Conservation (phyloP, 1,140 invertebrate genomes). For the Drosophila eugracilis region DNA sequence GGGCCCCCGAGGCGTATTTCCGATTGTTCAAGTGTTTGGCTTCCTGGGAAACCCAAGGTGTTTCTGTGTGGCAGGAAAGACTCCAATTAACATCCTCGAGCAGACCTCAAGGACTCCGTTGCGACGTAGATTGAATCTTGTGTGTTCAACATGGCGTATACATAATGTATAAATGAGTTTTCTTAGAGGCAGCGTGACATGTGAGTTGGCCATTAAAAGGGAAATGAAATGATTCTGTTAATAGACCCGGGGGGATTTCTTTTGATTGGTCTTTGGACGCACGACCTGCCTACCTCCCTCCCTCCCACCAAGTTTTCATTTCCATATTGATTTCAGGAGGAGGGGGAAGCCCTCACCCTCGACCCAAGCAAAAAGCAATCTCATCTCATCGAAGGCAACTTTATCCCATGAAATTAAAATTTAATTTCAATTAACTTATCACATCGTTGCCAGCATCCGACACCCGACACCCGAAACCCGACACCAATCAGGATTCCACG, state of each 20-base stretch:
- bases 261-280: slow-evolving; percentile 47
- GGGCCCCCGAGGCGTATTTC: background rate
- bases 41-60: slow-evolving; percentile 7
- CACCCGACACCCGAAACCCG: slow-evolving; percentile 43
- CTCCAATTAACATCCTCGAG: slow-evolving; percentile 18
- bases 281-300: background rate
- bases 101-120: slow-evolving; percentile 16
- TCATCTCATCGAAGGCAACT: slow-evolving; percentile 51
- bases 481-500: slow-evolving; percentile 29
- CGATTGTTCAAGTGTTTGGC: slow-evolving; percentile 17
- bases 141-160: slow-evolving; percentile 54
- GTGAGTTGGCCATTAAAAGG: slow-evolving; percentile 49
- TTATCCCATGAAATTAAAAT: slow-evolving; percentile 59
- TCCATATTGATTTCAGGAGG: slow-evolving; percentile 48
- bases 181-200: slow-evolving; percentile 45
- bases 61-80: slow-evolving; percentile 11
- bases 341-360: background rate
- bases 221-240: slow-evolving; percentile 59
- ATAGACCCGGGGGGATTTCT: slow-evolving; percentile 51
- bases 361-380: slow-evolving; percentile 30
- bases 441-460: slow-evolving; percentile 53
- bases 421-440: slow-evolving; percentile 66
- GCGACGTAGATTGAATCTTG: slow-evolving; percentile 43
- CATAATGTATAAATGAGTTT: slow-evolving; percentile 62
- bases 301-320: slow-evolving; percentile 18